Conservation (phyloP, 2,797 vertebrate genomes). For the Hippoglossus hippoglossus region DNA sequence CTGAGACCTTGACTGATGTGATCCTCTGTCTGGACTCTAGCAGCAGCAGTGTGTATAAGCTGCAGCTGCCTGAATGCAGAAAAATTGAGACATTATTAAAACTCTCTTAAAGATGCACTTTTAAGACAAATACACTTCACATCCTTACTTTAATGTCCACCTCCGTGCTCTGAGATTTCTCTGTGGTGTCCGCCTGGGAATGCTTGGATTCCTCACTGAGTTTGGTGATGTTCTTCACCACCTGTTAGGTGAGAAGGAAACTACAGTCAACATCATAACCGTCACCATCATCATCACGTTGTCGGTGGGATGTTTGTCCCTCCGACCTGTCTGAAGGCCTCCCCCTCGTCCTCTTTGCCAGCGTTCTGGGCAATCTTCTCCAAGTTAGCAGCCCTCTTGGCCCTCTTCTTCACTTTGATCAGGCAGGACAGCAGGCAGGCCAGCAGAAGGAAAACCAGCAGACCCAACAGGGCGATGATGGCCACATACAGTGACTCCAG, state of each 20-base stretch:
- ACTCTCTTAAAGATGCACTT: constrained; percentile 20
- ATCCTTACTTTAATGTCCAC: constrained; percentile 86
- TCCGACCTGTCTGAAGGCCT: constrained; percentile 85
- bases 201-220: constrained; percentile 86
- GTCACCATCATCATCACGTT: background rate
- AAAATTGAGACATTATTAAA: constrained; percentile 52
- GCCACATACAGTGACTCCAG: constrained; percentile 82
- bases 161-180: constrained; percentile 88
- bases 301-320: constrained; percentile 2
- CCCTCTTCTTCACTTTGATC: constrained; percentile 84
- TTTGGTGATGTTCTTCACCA: constrained; percentile 86
- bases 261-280: background rate
- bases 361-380: constrained; percentile 84
- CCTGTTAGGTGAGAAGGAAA: constrained; percentile 65
- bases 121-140: background rate
- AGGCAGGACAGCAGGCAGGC: constrained; percentile 86
- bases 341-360: constrained; percentile 84
- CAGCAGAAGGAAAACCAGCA: constrained; percentile 84
- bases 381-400: constrained; percentile 80
- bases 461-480: constrained; percentile 82
- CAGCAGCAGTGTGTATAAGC: constrained; percentile 71
- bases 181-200: constrained; percentile 85
- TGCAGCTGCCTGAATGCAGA: constrained; percentile 72
- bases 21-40: constrained; percentile 72
- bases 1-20: constrained; percentile 74